Evolutionary conservation across 2,797 vertebrate genomes (phyloP).

Genomic region (Paedocypris micromegethes): DNA sequence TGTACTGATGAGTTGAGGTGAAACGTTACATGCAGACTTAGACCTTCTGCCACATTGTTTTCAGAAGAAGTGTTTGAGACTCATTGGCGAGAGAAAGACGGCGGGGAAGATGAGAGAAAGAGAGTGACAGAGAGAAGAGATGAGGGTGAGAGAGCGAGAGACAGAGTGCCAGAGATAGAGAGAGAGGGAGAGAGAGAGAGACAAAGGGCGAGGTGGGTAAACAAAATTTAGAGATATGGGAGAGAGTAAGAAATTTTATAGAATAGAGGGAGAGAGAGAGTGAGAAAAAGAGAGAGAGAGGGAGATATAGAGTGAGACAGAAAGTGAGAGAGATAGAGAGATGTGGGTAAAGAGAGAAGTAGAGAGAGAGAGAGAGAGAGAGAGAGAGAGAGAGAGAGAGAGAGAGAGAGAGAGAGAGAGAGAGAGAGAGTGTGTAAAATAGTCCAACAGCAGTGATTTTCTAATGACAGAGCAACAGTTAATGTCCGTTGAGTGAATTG

Average conservation of each 20-base stretch:
- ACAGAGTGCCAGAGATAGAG: not conserved
- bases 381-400: conserved; percentile 8
- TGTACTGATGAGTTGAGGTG: conserved; percentile 69
- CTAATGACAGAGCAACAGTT: conserved; percentile 7
- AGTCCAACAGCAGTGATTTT: conserved; percentile 22
- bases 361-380: conserved; percentile 6
- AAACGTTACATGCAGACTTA: conserved; percentile 68
- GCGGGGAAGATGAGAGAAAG: not conserved
- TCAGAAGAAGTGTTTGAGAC: conserved; percentile 46
- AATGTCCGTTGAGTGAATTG: conserved; percentile 47
- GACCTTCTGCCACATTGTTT: conserved; percentile 63
- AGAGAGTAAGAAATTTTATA: too few relatives aligned
- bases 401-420: conserved; percentile 36
- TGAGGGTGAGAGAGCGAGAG: conserved; percentile 18
- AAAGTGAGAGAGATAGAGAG: too few relatives aligned
- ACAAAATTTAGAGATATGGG: too few relatives aligned
- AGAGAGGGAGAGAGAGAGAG: conserved; percentile 21
- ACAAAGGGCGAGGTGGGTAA: not conserved
- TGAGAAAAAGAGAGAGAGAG: conserved; percentile 39
- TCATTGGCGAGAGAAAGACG: conserved; percentile 9
- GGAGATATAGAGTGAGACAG: not conserved
- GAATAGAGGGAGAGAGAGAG: conserved; percentile 38
- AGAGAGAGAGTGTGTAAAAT: conserved; percentile 20
- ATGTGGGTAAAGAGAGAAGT: too few relatives aligned
- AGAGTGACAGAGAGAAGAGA: conserved; percentile 2